A percentile compares a stretch with the other conserved stretches of the same genome.
Evolutionary conservation across 2,797 vertebrate species (phyloP).

Genomic region (Phoebastria nigripes): DNA sequence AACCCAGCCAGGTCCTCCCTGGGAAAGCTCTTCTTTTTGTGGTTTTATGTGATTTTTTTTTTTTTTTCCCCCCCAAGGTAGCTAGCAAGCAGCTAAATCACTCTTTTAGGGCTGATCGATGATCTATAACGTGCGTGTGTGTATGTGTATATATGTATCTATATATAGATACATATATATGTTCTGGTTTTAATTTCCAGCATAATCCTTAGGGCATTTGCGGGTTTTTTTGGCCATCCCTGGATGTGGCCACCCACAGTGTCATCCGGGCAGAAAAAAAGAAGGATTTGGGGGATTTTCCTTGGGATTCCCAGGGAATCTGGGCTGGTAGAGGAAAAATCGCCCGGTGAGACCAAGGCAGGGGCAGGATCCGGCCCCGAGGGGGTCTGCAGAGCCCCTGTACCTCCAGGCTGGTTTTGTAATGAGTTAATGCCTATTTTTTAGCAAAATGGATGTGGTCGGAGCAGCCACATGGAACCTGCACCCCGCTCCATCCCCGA

Average conservation of each 20-base stretch:
- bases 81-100: not conserved
- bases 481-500: not conserved
- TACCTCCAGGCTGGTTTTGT: not conserved
- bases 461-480: not conserved
- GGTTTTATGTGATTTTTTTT: not conserved
- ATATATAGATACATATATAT: not conserved
- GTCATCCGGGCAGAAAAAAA: not conserved
- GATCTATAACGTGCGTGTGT: not conserved
- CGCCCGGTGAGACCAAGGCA: accelerated
- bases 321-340: not conserved
- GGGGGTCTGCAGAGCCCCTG: not conserved
- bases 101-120: not conserved
- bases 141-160: not conserved
- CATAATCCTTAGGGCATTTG: not conserved
- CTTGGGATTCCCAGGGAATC: not conserved
- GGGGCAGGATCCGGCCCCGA: not conserved
- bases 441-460: accelerated
- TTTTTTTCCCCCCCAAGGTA: not conserved
- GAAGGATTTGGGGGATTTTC: not conserved
- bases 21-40: not conserved
- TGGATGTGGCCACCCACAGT: accelerated
- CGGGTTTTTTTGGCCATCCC: not conserved
- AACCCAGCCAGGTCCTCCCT: not conserved
- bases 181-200: not conserved
- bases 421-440: not conserved